phyloP scores from a whole-genome alignment of 2,797 vertebrate genomes.

The Cirrhinus molitorella region DNA sequence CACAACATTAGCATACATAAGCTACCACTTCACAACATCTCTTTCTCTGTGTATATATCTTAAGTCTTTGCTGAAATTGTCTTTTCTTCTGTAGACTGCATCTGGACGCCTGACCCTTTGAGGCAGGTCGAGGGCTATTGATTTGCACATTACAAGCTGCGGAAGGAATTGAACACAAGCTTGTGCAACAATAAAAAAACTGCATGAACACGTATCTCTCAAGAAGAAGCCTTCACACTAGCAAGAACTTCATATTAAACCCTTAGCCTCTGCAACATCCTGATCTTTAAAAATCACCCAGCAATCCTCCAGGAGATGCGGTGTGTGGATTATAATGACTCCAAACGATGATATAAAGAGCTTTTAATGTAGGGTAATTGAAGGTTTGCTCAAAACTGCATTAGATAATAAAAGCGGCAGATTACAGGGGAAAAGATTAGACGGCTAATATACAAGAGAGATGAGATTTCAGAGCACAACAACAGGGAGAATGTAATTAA shows the following conservation, averaged over 20 bases:
- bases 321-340: neutral
- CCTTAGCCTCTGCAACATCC: neutral
- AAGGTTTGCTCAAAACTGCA: constrained; percentile 12
- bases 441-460: neutral
- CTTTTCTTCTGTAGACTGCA: constrained; percentile 3
- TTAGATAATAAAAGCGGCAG: constrained; percentile 2
- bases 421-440: constrained; percentile 9
- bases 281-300: neutral
- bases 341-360: neutral
- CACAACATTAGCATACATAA: neutral
- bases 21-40: neutral
- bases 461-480: constrained; percentile 19
- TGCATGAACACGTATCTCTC: neutral
- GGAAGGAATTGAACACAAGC: neutral
- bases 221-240: neutral
- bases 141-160: neutral
- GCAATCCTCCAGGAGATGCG: neutral
- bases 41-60: neutral
- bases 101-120: neutral
- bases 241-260: neutral
- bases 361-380: constrained; percentile 2
- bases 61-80: neutral
- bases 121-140: neutral
- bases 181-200: constrained; percentile 11
- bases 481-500: constrained; percentile 33